Evolutionary conservation across 2,888 invertebrate species (phyloP).

Genomic region (Oligia strigilis): DNA sequence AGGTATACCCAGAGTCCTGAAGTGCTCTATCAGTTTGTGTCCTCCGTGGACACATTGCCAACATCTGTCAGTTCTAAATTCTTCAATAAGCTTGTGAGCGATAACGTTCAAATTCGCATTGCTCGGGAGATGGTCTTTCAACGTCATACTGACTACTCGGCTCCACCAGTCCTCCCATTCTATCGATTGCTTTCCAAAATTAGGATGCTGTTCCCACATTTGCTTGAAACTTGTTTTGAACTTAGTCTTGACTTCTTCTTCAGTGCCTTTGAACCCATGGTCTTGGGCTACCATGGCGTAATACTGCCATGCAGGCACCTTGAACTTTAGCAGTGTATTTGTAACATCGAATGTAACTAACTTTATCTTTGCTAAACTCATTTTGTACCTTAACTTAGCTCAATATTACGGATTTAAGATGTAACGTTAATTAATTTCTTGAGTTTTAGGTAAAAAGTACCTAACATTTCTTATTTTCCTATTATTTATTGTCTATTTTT

Average conservation of each 20-base stretch:
- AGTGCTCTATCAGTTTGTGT: constrained; percentile 91
- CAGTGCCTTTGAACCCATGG: constrained; percentile 92
- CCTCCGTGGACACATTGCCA: constrained; percentile 93
- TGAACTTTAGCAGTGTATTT: constrained; percentile 95
- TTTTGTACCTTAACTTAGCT: constrained; percentile 55
- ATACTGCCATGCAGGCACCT: constrained; percentile 92
- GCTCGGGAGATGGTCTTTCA: constrained; percentile 88
- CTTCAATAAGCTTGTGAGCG: constrained; percentile 91
- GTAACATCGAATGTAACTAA: constrained; percentile 97
- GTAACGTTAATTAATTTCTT: not conserved
- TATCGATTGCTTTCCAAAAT: constrained; percentile 94
- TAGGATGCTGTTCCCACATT: constrained; percentile 93
- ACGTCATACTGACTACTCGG: constrained; percentile 92
- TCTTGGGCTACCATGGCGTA: constrained; percentile 93
- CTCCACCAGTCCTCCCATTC: constrained; percentile 96
- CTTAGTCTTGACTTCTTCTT: constrained; percentile 88
- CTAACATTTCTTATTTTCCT: not conserved
- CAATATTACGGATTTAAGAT: not conserved
- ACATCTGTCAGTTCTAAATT: constrained; percentile 93
- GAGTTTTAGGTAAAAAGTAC: not conserved
- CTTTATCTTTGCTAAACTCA: constrained; percentile 88
- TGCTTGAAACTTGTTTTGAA: constrained; percentile 92
- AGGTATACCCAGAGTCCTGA: constrained; percentile 85
- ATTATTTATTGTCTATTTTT: not conserved
- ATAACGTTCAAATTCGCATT: constrained; percentile 79